phyloP scores from a whole-genome alignment of 2,113 vertebrate genomes.

The Boleophthalmus pectinirostris region DNA sequence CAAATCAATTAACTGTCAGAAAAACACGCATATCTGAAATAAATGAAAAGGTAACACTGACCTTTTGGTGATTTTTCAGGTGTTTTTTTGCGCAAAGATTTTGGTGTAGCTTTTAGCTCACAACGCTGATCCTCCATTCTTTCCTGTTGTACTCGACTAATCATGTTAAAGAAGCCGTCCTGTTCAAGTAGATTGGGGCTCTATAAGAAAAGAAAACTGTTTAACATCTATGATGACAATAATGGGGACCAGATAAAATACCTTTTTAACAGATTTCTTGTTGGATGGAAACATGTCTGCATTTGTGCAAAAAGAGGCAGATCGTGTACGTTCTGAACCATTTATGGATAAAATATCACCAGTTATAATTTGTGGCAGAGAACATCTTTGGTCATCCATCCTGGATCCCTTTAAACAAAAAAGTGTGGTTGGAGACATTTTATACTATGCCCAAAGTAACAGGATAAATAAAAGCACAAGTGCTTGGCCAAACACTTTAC shows the following conservation, averaged over 20 bases:
- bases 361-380: constrained; percentile 30
- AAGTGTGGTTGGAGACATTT: not conserved
- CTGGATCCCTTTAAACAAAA: constrained; percentile 52
- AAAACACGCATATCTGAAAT: not conserved
- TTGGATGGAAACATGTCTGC: constrained; percentile 41
- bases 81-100: constrained; percentile 41
- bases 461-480: not conserved
- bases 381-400: constrained; percentile 73
- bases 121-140: constrained; percentile 86
- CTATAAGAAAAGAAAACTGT: constrained; percentile 14
- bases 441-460: not conserved
- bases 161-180: constrained; percentile 78
- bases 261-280: constrained; percentile 33
- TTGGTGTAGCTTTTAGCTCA: constrained; percentile 61
- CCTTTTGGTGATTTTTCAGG: constrained; percentile 43
- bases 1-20: not conserved
- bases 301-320: constrained; percentile 59
- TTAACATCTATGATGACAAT: not conserved
- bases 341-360: not conserved
- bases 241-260: constrained; percentile 10
- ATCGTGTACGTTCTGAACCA: constrained; percentile 21
- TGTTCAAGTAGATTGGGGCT: constrained; percentile 57
- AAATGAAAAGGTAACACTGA: constrained; percentile 24
- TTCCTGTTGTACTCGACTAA: constrained; percentile 72
- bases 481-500: constrained; percentile 28